A percentile compares a stretch with the other conserved stretches of the same genome.
Conservation (phyloP, 2,888 invertebrate species). For the Eustalomyia histrio region DNA sequence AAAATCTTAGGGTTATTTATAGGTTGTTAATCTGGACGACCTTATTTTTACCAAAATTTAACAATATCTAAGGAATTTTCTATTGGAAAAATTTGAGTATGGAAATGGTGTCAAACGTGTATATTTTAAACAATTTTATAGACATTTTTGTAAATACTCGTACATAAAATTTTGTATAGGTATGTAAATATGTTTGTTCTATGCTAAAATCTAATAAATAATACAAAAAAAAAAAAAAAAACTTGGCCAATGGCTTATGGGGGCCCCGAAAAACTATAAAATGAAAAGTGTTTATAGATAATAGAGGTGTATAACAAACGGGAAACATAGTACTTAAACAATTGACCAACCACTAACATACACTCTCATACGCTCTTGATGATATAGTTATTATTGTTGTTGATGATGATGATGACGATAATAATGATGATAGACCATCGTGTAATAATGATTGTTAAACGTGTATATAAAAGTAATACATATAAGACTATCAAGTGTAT, state of each 20-base stretch:
- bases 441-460: not conserved
- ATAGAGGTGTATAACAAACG: not conserved
- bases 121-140: too few relatives aligned
- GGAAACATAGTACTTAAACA: not conserved
- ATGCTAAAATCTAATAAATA: slow-evolving; percentile 1
- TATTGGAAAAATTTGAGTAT: too few relatives aligned
- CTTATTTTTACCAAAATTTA: too few relatives aligned
- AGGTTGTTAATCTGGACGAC: too few relatives aligned
- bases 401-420: not conserved
- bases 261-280: not conserved
- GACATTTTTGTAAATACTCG: not conserved
- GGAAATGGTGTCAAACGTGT: too few relatives aligned
- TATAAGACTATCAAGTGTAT: not conserved
- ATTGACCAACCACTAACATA: not conserved
- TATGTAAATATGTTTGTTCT: slow-evolving; percentile 1
- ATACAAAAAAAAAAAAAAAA: slow-evolving; percentile 6
- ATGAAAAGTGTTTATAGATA: not conserved
- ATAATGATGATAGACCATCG: not conserved
- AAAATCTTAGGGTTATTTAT: too few relatives aligned
- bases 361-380: not conserved
- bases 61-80: too few relatives aligned
- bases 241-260: slow-evolving; percentile 25
- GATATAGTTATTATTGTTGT: not conserved
- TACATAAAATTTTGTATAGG: too few relatives aligned
- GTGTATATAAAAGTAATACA: not conserved